These are phyloP conservation scores for Embiotoca jacksoni DNA, from an alignment of 2,113 vertebrate genomes.

Conservation along the genomic window DNA sequence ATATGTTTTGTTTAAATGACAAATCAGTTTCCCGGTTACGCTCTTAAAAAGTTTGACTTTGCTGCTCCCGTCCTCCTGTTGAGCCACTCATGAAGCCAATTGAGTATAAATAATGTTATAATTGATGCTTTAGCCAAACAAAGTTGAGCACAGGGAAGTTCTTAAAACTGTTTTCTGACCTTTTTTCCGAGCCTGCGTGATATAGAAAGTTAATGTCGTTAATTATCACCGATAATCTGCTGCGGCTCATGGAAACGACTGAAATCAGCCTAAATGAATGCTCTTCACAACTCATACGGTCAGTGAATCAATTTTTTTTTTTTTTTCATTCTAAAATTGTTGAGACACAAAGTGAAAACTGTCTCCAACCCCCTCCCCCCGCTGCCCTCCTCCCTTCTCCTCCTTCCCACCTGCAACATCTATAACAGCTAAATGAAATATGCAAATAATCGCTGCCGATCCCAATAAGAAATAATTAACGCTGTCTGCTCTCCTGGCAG, in stretches of 20 bases:
- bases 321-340: conserved; percentile 41
- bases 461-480: conserved; percentile 83
- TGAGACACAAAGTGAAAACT: conserved; percentile 44
- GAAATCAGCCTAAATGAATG: conserved; percentile 45
- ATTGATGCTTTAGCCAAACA: conserved; percentile 54
- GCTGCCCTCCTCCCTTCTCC: background rate
- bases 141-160: conserved; percentile 9
- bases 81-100: conserved; percentile 4
- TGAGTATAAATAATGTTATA: conserved; percentile 49
- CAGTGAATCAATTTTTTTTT: conserved; percentile 33
- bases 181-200: conserved; percentile 26
- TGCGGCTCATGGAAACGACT: conserved; percentile 28
- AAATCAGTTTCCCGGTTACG: conserved; percentile 19
- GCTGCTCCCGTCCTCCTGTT: background rate
- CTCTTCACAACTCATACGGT: conserved; percentile 43
- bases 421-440: conserved; percentile 79
- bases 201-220: conserved; percentile 39
- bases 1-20: background rate
- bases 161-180: conserved; percentile 53
- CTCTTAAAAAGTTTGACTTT: conserved; percentile 19
- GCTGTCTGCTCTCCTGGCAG: conserved; percentile 73
- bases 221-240: conserved; percentile 56
- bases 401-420: conserved; percentile 71
- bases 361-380: too few species aligned
- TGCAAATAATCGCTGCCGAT: conserved; percentile 80